phyloP scores from a whole-genome alignment of 2,113 vertebrate species.

The Scolopax mira region DNA sequence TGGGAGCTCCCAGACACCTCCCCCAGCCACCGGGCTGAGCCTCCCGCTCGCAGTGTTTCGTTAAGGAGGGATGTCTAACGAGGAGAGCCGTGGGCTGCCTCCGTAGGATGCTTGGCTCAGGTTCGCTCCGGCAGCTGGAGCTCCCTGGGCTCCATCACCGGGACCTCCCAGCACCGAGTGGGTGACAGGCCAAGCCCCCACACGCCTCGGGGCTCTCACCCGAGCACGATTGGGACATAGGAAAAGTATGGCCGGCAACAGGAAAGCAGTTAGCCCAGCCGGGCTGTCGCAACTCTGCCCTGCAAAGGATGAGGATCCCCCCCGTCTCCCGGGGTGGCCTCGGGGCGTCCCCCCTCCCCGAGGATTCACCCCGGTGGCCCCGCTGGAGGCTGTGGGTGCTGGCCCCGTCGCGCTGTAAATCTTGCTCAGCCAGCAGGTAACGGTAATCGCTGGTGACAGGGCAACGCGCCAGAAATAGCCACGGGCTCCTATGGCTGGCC shows the following conservation, averaged over 20 bases:
- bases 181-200: accelerated
- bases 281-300: background rate
- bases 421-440: background rate
- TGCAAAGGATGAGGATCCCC: background rate
- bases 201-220: background rate
- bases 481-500: background rate
- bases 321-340: background rate
- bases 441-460: background rate
- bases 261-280: background rate
- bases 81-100: accelerated
- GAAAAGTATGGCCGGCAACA: background rate
- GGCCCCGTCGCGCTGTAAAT: background rate
- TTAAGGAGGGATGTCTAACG: background rate
- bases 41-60: accelerated
- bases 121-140: accelerated
- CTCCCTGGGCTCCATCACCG: accelerated
- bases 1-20: accelerated
- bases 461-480: background rate
- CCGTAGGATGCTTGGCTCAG: background rate
- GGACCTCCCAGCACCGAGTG: background rate
- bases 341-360: accelerated
- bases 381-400: accelerated
- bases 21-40: accelerated
- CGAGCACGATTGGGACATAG: background rate
- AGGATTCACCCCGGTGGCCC: background rate